Evolutionary conservation across 1,140 invertebrate species (phyloP).

Genomic region (Drosophila kikkawai): DNA sequence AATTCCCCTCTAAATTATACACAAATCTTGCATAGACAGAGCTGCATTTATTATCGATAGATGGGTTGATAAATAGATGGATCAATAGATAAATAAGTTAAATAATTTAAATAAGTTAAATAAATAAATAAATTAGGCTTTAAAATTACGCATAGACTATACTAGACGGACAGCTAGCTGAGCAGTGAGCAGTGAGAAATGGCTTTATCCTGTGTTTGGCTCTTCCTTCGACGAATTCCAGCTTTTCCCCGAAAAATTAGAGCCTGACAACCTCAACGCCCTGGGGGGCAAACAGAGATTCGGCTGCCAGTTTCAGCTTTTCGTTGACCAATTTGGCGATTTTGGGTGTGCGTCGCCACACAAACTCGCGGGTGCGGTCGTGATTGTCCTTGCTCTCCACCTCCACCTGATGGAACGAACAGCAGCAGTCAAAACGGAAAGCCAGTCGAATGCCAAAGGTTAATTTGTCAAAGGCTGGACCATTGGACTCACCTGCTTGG

Average conservation of each 20-base stretch:
- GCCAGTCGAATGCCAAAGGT: conserved; percentile 17
- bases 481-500: conserved; percentile 89
- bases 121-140: conserved; percentile 77
- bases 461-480: conserved; percentile 60
- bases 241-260: conserved; percentile 23
- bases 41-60: conserved; percentile 55
- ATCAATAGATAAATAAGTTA: conserved; percentile 58
- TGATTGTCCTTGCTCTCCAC: conserved; percentile 93
- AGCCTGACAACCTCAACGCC: conserved; percentile 78
- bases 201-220: conserved; percentile 15
- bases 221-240: conserved; percentile 5
- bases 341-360: conserved; percentile 92
- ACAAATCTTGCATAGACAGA: conserved; percentile 27
- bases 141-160: conserved; percentile 64
- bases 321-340: conserved; percentile 93
- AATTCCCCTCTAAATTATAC: background rate
- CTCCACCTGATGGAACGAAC: conserved; percentile 87
- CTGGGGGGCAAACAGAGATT: conserved; percentile 89
- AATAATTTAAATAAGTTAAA: conserved; percentile 73
- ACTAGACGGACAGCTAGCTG: conserved; percentile 47
- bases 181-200: conserved; percentile 24
- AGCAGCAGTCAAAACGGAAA: conserved; percentile 17
- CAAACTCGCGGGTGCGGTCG: conserved; percentile 92
- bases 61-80: conserved; percentile 35
- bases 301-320: conserved; percentile 91